Conservation (phyloP, 2,888 invertebrate genomes). For the Anticlea derivata region DNA sequence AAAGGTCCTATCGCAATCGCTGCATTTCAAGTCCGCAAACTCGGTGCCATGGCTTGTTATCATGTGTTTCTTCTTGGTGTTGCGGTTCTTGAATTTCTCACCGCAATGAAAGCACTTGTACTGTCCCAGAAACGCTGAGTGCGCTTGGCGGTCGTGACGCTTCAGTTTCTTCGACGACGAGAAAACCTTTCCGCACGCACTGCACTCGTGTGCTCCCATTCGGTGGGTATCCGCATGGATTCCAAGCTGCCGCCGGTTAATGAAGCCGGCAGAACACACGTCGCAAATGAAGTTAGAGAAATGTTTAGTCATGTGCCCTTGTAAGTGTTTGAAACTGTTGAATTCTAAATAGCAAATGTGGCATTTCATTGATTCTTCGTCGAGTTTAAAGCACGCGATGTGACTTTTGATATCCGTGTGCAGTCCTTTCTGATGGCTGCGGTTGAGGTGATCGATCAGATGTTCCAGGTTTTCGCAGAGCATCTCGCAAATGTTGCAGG, state of each 20-base stretch:
- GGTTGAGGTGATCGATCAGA: slow-evolving; percentile 47
- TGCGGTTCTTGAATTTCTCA: slow-evolving; percentile 46
- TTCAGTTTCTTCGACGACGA: slow-evolving; percentile 3
- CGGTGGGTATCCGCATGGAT: slow-evolving; percentile 53
- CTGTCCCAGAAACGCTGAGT: neutral
- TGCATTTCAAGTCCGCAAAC: slow-evolving; percentile 21
- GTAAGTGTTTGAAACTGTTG: slow-evolving; percentile 50
- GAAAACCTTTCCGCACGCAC: slow-evolving; percentile 20
- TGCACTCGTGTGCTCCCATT: slow-evolving; percentile 24
- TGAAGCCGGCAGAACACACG: slow-evolving; percentile 52
- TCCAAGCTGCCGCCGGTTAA: slow-evolving; percentile 51
- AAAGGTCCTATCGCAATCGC: slow-evolving; percentile 27
- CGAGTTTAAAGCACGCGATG: slow-evolving; percentile 55
- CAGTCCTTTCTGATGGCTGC: slow-evolving; percentile 43
- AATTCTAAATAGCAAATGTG: slow-evolving; percentile 46
- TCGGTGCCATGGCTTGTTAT: slow-evolving; percentile 18
- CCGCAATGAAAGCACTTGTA: slow-evolving; percentile 45
- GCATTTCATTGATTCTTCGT: slow-evolving; percentile 44
- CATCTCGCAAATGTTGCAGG: slow-evolving; percentile 52
- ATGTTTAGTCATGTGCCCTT: slow-evolving; percentile 59
- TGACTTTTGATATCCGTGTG: slow-evolving; percentile 46
- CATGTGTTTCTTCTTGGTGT: slow-evolving; percentile 23
- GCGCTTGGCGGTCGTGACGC: slow-evolving; percentile 6
- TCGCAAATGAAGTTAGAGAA: slow-evolving; percentile 55
- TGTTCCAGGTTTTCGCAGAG: slow-evolving; percentile 37